phyloP scores from a whole-genome alignment of 2,888 invertebrate genomes.

The Lagria hirta region DNA sequence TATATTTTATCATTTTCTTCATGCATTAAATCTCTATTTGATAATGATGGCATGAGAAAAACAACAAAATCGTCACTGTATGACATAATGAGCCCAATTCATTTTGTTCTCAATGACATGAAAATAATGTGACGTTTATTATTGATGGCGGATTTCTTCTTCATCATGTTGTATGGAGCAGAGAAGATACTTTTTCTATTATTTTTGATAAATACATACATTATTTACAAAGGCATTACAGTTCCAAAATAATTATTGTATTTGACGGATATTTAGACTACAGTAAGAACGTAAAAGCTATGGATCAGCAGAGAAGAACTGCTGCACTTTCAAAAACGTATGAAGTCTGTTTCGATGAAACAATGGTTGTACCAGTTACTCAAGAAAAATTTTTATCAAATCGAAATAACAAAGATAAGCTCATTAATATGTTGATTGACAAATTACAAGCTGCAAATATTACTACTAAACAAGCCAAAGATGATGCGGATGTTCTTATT shows the following conservation, averaged over 20 bases:
- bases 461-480: no score
- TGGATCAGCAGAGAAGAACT: constrained; percentile 47
- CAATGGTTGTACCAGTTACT: constrained; percentile 39
- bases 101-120: constrained; percentile 10
- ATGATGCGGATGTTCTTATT: no score
- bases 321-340: constrained; percentile 45
- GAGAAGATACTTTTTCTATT: constrained; percentile 10
- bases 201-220: constrained; percentile 36
- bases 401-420: constrained; percentile 8
- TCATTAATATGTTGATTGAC: background rate
- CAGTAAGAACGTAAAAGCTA: constrained; percentile 46
- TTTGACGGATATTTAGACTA: constrained; percentile 31
- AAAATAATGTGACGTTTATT: constrained; percentile 23
- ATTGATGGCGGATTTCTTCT: constrained; percentile 26
- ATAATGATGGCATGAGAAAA: constrained; percentile 34
- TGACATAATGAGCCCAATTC: constrained; percentile 15
- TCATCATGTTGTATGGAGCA: constrained; percentile 19
- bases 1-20: no score
- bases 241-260: constrained; percentile 38
- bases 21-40: constrained; percentile 29
- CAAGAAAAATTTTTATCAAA: constrained; percentile 38
- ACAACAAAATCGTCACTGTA: constrained; percentile 33
- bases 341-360: constrained; percentile 46
- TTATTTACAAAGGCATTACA: constrained; percentile 37
- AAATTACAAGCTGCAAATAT: no score